Base-by-base conservation (phyloP, 2,113 vertebrate species). In the Mirounga angustirostris region DNA sequence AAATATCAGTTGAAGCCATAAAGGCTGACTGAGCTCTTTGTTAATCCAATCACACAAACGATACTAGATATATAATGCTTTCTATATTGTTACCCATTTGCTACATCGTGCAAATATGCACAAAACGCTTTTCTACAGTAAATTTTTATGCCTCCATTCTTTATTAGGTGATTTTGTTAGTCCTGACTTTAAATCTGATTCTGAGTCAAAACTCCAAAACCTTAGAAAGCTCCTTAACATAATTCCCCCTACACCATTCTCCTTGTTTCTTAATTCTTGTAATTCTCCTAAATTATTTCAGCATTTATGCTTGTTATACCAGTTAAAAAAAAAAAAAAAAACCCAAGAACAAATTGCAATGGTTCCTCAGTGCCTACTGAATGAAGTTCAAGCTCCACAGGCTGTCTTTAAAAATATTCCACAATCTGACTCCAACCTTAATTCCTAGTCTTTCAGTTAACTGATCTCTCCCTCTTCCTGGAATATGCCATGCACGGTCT, bases 241-340 rank as follows among this genome's bases (percentile, higher is more conserved):
- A 80, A 74, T 73, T 95, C 78, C 88, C 91, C 95, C 59, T 78
- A 71, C 15, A 94, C 26, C 33, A 56, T 78, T 76, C 50, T 96
- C 58, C 63, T 90, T 96, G 67, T 94, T 91, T 97, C 81, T 93
- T 84, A 98, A 96, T 96, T 89, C 61, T 65, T 97, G 6, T 69
- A 91, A 94, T 97, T 97, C 69, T 95, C 78, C 33, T 97, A 82
- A 98, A 95, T 89, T 97, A 97, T 79, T 95, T 95, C 61, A 92
- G 69, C 76, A 88, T 96, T 80, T 91, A 50, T 81, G 33, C 43
- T 85, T 61, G 5, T 76, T 98, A 30, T 16, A 36, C 26, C 63
- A 91, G 10, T 88, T 87, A 56, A 46, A 74, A 46, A 54, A 28
- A 46, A 22, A 40, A 40, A 12, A 58, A 26, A 63, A 50, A 46